Base-by-base conservation (phyloP, 2,113 vertebrate species). In the Siphamia tubifer region DNA sequence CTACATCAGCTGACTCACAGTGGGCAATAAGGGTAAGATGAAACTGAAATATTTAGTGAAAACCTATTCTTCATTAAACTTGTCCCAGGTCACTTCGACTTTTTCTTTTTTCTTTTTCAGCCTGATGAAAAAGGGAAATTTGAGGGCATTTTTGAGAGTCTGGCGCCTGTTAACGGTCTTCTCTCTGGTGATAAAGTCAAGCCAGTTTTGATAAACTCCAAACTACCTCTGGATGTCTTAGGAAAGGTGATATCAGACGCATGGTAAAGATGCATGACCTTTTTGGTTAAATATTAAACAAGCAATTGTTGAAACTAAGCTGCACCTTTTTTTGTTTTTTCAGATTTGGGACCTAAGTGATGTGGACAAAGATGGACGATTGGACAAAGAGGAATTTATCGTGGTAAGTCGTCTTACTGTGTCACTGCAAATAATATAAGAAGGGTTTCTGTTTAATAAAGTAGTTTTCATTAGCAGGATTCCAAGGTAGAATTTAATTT, bases 261-360 rank as follows among this genome's bases (percentile, higher is more conserved):
- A n/a, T n/a, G n/a, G n/a, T n/a, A n/a, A n/a, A n/a, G n/a, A n/a
- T n/a, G n/a, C n/a, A n/a, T n/a, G n/a, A n/a, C n/a, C n/a, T n/a
- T n/a, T n/a, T n/a, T n/a, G n/a, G n/a, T n/a, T n/a, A n/a, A n/a
- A n/a, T n/a, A n/a, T n/a, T n/a, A n/a, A n/a, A n/a, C n/a, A n/a
- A n/a, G n/a, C n/a, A n/a, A n/a, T n/a, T n/a, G n/a, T n/a, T n/a
- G n/a, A n/a, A n/a, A n/a, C n/a, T n/a, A n/a, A n/a, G n/a, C n/a
- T n/a, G n/a, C n/a, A n/a, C n/a, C n/a, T n/a, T n/a, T n/a, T 61
- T 10, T 45, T 67, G 6, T 64, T 31, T 54, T 11, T 68, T 2
- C 61, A 99, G 98, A 96, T 99, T 65, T 99, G 98, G 98, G 96
- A 99, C 69, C 93, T 99, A 61, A 98, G 97, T 76, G 98, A 99